phyloP scores from a whole-genome alignment of 2,113 vertebrate genomes.

The Cryptotis parvus region DNA sequence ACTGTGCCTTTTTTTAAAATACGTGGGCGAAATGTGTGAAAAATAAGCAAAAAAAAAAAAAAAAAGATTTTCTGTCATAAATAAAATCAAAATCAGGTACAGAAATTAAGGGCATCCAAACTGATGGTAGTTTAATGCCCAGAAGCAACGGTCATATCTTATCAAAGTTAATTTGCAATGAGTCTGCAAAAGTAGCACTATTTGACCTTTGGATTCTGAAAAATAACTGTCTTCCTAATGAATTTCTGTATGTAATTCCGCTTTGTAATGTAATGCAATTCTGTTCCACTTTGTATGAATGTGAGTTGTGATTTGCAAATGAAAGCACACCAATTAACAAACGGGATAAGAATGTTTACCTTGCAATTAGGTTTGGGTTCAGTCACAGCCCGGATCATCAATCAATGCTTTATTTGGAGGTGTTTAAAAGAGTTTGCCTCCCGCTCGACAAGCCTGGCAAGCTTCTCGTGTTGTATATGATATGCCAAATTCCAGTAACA shows the following conservation, averaged over 20 bases:
- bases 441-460: no score
- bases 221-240: neutral
- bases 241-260: neutral
- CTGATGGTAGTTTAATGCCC: neutral
- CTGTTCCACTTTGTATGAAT: neutral
- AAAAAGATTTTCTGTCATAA: neutral
- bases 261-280: no score
- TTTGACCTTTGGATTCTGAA: neutral
- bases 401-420: no score
- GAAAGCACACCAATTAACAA: neutral
- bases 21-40: neutral
- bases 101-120: neutral
- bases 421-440: no score
- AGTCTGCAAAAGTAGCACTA: neutral
- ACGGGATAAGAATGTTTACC: neutral
- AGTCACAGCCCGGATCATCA: no score
- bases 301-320: neutral
- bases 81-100: conserved; percentile 29
- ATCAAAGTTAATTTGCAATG: neutral
- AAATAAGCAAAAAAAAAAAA: conserved; percentile 9
- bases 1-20: neutral
- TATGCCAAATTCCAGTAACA: no score
- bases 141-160: conserved; percentile 1
- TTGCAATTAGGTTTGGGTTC: neutral
- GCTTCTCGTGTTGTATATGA: no score